Conservation (phyloP, 2,797 vertebrate genomes). For the Helicolenus hilgendorfi region DNA sequence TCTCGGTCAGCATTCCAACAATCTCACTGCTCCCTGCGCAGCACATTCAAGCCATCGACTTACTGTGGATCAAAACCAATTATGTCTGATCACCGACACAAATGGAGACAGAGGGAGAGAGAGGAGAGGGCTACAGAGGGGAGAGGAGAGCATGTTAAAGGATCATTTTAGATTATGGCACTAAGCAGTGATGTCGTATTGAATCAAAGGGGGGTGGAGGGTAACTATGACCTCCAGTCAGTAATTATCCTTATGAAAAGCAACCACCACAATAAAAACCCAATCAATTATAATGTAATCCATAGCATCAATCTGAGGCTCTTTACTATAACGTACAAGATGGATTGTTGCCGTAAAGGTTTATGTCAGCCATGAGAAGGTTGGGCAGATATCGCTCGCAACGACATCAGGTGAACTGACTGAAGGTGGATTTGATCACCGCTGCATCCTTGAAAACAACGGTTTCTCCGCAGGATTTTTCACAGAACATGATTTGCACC, state of each 20-base stretch:
- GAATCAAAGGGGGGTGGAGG: slow-evolving; percentile 4
- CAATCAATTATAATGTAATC: not conserved
- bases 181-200: slow-evolving; percentile 8
- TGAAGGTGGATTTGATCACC: not conserved
- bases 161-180: slow-evolving; percentile 25
- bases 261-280: not conserved
- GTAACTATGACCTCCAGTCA: slow-evolving; percentile 8
- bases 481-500: not conserved
- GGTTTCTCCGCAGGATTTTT: not conserved
- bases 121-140: not conserved
- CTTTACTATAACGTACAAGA: not conserved
- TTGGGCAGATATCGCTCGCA: not conserved
- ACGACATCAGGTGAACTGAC: too few relatives aligned
- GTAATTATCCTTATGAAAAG: slow-evolving; percentile 9
- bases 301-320: not conserved
- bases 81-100: slow-evolving; percentile 66
- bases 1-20: slow-evolving; percentile 61
- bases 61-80: slow-evolving; percentile 76
- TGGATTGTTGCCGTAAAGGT: not conserved
- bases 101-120: slow-evolving; percentile 51
- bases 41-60: slow-evolving; percentile 69
- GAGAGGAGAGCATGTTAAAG: slow-evolving; percentile 20
- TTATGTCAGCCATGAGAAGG: not conserved
- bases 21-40: slow-evolving; percentile 48
- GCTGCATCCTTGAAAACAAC: not conserved